These are phyloP conservation scores for Agrilus planipennis DNA, from an alignment of 1,140 invertebrate species.

Conservation along the genomic window DNA sequence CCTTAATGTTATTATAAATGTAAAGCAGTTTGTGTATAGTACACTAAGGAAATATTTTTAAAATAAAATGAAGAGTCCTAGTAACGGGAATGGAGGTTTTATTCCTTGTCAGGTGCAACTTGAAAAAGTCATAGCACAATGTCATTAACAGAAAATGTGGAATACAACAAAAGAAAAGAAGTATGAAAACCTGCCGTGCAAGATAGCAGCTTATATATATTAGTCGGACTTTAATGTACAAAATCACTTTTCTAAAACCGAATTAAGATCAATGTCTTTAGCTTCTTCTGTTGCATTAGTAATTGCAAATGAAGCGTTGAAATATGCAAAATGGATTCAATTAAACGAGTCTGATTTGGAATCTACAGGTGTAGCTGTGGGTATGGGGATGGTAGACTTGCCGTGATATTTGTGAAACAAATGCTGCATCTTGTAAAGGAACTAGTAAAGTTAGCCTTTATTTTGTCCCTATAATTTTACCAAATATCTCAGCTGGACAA, in stretches of 20 bases:
- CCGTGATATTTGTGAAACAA: conserved; percentile 74
- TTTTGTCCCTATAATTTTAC: conserved; percentile 88
- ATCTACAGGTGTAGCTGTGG: conserved; percentile 80
- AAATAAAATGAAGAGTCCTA: conserved; percentile 63
- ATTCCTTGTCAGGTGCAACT: conserved; percentile 68
- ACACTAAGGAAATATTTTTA: too few relatives aligned
- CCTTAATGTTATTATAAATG: too few relatives aligned
- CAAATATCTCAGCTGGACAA: conserved; percentile 91
- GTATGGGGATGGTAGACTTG: conserved; percentile 93
- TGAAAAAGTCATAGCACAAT: conserved; percentile 59
- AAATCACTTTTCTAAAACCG: conserved; percentile 55
- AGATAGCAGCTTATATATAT: conserved; percentile 62
- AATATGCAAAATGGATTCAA: conserved; percentile 50
- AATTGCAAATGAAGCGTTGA: conserved; percentile 77
- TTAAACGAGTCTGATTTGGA: conserved; percentile 43
- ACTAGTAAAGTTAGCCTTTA: conserved; percentile 88
- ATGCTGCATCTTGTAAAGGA: conserved; percentile 60
- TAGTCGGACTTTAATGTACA: conserved; percentile 51
- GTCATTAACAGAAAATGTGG: conserved; percentile 61
- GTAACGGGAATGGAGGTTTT: conserved; percentile 87
- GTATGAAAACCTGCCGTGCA: conserved; percentile 68
- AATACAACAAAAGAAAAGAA: conserved; percentile 49
- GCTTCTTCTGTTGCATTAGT: conserved; percentile 71
- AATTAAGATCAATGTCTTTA: conserved; percentile 70
- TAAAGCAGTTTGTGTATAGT: too few relatives aligned